Percentiles rank a stretch among this genome's conserved stretches.
Evolutionary conservation across 2,113 vertebrate species (phyloP).

Genomic region (Menura novaehollandiae): DNA sequence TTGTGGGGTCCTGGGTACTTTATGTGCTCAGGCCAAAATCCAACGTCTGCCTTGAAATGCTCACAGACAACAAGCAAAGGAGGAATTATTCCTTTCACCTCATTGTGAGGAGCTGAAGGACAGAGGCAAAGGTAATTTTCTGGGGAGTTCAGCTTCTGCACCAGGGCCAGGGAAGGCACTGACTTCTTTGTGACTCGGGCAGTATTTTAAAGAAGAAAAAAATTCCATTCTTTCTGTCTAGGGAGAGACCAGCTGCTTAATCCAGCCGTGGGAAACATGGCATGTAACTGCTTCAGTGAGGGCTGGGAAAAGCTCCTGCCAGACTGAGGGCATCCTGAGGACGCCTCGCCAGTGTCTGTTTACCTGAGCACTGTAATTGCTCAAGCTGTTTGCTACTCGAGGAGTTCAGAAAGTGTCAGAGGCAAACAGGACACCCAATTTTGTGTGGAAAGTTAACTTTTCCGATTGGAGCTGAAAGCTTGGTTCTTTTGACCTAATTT

Average conservation of each 20-base stretch:
- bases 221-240: not conserved
- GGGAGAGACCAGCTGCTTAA: not conserved
- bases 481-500: conserved; percentile 68
- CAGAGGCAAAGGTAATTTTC: not conserved
- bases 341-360: not conserved
- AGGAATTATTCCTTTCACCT: not conserved
- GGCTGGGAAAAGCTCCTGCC: not conserved
- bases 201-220: not conserved
- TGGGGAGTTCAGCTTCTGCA: not conserved
- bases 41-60: not conserved
- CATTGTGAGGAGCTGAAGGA: not conserved
- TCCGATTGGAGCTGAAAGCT: conserved; percentile 34
- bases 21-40: not conserved
- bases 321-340: not conserved
- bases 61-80: not conserved
- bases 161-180: not conserved
- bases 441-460: conserved; percentile 66
- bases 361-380: not conserved
- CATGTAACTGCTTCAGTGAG: not conserved
- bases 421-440: conserved; percentile 46
- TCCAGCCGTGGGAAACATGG: not conserved
- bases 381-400: not conserved
- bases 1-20: not conserved
- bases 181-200: not conserved
- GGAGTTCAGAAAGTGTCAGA: not conserved